Evolutionary conservation across 2,797 vertebrate genomes (phyloP).

Genomic region (Microcaecilia unicolor): DNA sequence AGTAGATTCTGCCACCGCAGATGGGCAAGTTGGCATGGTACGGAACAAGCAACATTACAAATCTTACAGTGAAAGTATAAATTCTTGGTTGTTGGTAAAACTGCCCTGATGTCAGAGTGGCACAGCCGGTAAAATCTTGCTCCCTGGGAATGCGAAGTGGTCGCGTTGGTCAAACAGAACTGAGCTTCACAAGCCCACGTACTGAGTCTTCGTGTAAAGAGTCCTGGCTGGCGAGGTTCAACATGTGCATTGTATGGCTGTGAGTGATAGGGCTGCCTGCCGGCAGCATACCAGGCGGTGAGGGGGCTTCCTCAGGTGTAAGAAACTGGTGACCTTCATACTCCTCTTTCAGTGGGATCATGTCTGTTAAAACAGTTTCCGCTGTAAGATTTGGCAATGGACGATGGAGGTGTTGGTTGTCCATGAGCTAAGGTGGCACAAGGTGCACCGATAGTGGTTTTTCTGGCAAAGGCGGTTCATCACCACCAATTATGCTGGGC

Average conservation of each 20-base stretch:
- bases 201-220: conserved; percentile 94
- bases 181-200: conserved; percentile 91
- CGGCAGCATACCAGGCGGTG: conserved; percentile 79
- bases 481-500: conserved; percentile 70
- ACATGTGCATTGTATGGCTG: conserved; percentile 76
- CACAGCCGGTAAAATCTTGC: neutral
- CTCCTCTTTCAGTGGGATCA: conserved; percentile 65
- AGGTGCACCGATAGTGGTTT: conserved; percentile 63
- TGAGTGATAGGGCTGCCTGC: no score
- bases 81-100: conserved; percentile 1
- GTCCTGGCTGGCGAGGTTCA: conserved; percentile 89
- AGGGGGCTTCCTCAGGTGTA: conserved; percentile 85
- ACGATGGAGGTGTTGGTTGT: conserved; percentile 85
- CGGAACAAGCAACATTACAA: conserved; percentile 19
- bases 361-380: conserved; percentile 57
- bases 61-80: conserved; percentile 29
- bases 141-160: no score
- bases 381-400: conserved; percentile 81
- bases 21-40: conserved; percentile 1
- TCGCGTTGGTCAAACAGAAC: conserved; percentile 79
- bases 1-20: conserved; percentile 23
- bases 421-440: conserved; percentile 76
- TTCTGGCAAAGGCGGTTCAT: conserved; percentile 69
- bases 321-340: conserved; percentile 74
- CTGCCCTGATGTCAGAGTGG: conserved; percentile 1